Evolutionary conservation across 2,113 vertebrate species (phyloP).

Genomic region (Brienomyrus brachyistius): DNA sequence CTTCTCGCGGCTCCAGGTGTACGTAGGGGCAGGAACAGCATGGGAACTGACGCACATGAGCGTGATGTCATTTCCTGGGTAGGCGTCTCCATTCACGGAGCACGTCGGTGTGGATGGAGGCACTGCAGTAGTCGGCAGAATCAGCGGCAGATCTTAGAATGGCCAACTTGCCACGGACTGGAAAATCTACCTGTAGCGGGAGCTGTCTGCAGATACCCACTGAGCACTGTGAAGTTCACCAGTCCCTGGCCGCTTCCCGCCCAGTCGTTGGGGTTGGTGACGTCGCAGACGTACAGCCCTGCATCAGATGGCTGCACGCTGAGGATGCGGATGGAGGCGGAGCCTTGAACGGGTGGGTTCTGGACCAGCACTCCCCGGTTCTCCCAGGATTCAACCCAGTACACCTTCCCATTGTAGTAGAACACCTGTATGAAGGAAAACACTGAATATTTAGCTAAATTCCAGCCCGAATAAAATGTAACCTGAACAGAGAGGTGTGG

Average conservation of each 20-base stretch:
- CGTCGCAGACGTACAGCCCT: constrained; percentile 59
- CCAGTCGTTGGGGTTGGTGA: constrained; percentile 64
- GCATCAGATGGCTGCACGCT: constrained; percentile 46
- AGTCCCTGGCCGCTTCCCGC: constrained; percentile 49
- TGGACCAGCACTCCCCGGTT: constrained; percentile 48
- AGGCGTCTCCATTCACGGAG: constrained; percentile 39
- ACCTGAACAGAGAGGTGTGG: neutral
- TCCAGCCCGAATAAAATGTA: neutral
- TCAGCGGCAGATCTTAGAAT: neutral
- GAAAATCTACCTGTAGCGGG: neutral
- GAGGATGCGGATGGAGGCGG: constrained; percentile 51
- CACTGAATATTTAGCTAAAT: neutral
- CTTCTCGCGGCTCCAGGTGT: constrained; percentile 47
- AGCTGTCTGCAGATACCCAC: constrained; percentile 28
- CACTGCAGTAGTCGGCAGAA: constrained; percentile 38
- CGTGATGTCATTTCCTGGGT: constrained; percentile 44
- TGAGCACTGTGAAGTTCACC: constrained; percentile 54
- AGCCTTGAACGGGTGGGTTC: constrained; percentile 48
- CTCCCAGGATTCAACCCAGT: constrained; percentile 48
- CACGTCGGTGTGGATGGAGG: constrained; percentile 55
- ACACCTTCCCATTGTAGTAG: constrained; percentile 53
- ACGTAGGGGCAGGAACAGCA: constrained; percentile 55
- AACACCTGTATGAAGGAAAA: constrained; percentile 44
- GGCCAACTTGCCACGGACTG: neutral
- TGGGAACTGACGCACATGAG: constrained; percentile 50